Percentiles rank a stretch among this genome's conserved stretches.
Conservation (phyloP, 2,113 vertebrate species). For the Plotosus lineatus region DNA sequence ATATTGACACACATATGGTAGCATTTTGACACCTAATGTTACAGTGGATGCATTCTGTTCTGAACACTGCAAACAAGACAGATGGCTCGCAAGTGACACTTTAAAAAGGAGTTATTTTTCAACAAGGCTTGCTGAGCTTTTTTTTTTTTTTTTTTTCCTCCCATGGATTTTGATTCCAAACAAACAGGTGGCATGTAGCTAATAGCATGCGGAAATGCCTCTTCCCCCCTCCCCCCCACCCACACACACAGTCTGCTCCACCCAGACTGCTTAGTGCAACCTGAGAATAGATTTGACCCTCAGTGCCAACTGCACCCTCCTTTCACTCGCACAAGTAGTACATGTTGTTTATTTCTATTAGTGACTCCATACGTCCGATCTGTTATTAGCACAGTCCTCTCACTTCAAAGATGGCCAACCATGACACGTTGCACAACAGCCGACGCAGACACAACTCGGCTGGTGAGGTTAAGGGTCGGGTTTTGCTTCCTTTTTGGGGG, state of each 20-base stretch:
- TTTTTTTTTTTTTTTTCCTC: too few relatives aligned
- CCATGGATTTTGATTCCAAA: constrained; percentile 34
- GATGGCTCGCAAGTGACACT: constrained; percentile 42
- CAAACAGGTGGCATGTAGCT: constrained; percentile 38
- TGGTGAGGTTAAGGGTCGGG: constrained; percentile 26
- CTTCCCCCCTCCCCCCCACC: constrained; percentile 57
- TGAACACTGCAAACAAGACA: not conserved
- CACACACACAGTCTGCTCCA: constrained; percentile 48
- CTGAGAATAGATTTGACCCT: constrained; percentile 45
- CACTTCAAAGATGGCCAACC: constrained; percentile 68
- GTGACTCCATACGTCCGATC: constrained; percentile 61
- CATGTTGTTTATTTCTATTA: constrained; percentile 67
- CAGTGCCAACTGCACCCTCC: constrained; percentile 39
- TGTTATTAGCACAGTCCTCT: constrained; percentile 64
- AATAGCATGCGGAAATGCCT: constrained; percentile 50
- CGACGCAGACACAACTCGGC: constrained; percentile 10
- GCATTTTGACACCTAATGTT: constrained; percentile 21
- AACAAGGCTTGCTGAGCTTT: constrained; percentile 14
- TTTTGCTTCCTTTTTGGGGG: constrained; percentile 18
- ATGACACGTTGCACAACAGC: constrained; percentile 44
- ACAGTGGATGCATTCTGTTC: constrained; percentile 10
- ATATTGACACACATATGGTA: constrained; percentile 35
- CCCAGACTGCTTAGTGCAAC: constrained; percentile 33
- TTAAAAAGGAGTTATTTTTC: constrained; percentile 19
- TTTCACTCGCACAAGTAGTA: constrained; percentile 38